These are phyloP conservation scores for Thamnophis elegans DNA, from an alignment of 2,797 vertebrate genomes.

Conservation along the genomic window DNA sequence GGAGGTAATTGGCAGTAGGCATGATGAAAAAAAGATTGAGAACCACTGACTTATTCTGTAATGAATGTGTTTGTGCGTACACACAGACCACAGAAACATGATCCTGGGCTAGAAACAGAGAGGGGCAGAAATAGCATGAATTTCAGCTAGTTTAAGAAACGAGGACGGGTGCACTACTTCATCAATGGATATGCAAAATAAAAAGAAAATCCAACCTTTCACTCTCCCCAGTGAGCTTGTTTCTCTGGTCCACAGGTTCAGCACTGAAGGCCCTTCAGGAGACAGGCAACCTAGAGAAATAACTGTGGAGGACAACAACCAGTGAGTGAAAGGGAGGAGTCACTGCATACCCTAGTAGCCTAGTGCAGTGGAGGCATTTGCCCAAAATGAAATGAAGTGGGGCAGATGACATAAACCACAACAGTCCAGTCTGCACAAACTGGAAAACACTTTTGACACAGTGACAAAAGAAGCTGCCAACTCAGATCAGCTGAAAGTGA, in stretches of 20 bases:
- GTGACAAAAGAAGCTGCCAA: not conserved
- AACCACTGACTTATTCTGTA: not conserved
- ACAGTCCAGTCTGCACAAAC: not conserved
- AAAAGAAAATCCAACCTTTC: not conserved
- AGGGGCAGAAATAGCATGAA: not conserved
- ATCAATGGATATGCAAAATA: not conserved
- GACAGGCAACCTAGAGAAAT: not conserved
- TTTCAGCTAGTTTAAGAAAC: not conserved
- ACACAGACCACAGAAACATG: not conserved
- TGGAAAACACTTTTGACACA: not conserved
- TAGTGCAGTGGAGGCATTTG: not conserved
- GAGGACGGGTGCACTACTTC: not conserved
- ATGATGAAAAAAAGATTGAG: not conserved
- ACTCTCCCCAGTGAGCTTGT: not conserved
- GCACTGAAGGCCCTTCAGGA: not conserved
- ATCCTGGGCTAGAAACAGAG: not conserved
- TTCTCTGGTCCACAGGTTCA: not conserved
- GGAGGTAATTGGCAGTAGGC: too few relatives aligned
- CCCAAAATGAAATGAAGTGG: not conserved
- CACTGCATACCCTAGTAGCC: not conserved
- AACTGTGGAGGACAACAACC: not conserved
- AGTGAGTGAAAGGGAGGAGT: not conserved
- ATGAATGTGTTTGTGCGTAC: not conserved
- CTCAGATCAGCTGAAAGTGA: not conserved
- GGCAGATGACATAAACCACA: not conserved